phyloP scores from a whole-genome alignment of 2,888 invertebrate species.

The Rhingia campestris region DNA sequence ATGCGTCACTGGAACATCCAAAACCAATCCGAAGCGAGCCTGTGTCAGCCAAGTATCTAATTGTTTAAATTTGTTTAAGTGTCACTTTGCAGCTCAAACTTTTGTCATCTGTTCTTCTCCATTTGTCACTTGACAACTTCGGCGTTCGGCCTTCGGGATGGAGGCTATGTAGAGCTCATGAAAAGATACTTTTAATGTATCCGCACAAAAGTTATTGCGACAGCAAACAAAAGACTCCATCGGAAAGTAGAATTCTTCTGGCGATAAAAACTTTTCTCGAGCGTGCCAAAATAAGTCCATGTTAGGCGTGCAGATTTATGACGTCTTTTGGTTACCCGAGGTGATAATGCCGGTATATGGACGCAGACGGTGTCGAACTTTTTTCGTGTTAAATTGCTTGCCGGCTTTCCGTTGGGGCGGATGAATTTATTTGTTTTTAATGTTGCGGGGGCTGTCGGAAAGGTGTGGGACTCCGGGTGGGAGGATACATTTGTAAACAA shows the following conservation, averaged over 20 bases:
- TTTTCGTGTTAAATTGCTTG: neutral
- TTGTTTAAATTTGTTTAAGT: constrained; percentile 62
- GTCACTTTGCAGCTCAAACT: constrained; percentile 37
- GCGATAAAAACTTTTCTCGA: neutral
- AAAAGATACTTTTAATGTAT: neutral
- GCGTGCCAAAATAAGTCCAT: neutral
- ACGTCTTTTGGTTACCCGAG: neutral
- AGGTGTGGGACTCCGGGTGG: neutral
- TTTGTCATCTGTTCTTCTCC: constrained; percentile 25
- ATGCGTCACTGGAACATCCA: constrained; percentile 6
- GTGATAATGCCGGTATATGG: constrained; percentile 7
- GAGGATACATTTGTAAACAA: neutral
- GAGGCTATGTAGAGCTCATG: neutral
- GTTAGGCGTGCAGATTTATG: constrained; percentile 23
- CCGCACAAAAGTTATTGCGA: neutral
- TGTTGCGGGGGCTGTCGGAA: neutral
- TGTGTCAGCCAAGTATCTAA: constrained; percentile 20
- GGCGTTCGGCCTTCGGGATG: too few species aligned
- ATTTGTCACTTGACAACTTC: neutral
- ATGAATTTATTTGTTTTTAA: neutral
- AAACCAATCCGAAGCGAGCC: constrained; percentile 32
- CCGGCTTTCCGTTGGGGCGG: neutral
- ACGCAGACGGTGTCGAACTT: constrained; percentile 7
- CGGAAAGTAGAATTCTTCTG: constrained; percentile 11
- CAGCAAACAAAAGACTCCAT: neutral